Evolutionary conservation across 2,797 vertebrate genomes (phyloP).

Genomic region (Ceyx erithaca): DNA sequence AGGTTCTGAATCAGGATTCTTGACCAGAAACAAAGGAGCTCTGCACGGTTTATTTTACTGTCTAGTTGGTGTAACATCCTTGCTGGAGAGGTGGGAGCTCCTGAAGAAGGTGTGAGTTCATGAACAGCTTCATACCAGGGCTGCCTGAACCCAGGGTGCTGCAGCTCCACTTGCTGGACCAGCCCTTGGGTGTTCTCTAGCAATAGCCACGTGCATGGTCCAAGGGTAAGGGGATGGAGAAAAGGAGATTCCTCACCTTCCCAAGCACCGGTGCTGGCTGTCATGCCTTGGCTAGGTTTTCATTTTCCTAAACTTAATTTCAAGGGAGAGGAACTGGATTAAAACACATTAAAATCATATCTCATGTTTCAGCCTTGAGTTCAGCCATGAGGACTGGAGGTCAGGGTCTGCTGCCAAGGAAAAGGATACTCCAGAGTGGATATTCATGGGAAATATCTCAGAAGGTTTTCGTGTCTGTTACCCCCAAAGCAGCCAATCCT

Average conservation of each 20-base stretch:
- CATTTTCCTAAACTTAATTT: neutral
- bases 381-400: neutral
- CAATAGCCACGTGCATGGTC: rapidly evolving
- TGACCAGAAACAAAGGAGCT: neutral
- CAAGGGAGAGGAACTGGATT: conserved; percentile 23
- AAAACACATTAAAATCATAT: neutral
- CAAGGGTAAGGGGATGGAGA: neutral
- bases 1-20: neutral
- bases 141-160: rapidly evolving
- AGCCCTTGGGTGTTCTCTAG: neutral
- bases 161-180: neutral
- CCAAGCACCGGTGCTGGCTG: neutral
- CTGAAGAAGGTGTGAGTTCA: neutral
- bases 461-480: neutral
- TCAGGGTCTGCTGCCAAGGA: neutral
- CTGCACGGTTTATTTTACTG: neutral
- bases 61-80: neutral
- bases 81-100: neutral
- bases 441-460: neutral
- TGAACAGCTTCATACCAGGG: neutral
- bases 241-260: rapidly evolving
- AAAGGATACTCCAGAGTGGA: neutral
- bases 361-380: neutral
- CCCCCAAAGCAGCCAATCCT: neutral
- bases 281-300: neutral